Percentiles rank a stretch among this genome's conserved stretches.
These are phyloP conservation scores for Epirrita christyi DNA, from an alignment of 2,888 invertebrate species.

Conservation along the genomic window DNA sequence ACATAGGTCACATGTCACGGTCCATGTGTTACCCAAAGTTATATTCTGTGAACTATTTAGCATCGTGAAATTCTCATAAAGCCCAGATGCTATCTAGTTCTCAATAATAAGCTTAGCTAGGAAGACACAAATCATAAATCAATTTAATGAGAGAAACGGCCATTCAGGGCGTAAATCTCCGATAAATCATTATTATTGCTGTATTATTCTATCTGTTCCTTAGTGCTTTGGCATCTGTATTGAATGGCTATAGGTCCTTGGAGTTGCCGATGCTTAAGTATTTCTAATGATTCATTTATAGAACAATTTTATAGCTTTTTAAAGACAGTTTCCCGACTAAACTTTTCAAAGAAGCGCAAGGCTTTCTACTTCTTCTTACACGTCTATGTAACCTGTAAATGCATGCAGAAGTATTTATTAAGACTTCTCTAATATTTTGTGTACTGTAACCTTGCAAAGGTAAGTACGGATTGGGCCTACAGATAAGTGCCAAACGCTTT, in stretches of 20 bases:
- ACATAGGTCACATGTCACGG: constrained; percentile 7
- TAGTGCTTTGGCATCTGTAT: constrained; percentile 4
- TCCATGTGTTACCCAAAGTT: constrained; percentile 50
- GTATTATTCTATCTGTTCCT: neutral
- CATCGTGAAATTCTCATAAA: constrained; percentile 36
- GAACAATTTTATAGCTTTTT: no score
- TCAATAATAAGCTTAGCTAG: constrained; percentile 1
- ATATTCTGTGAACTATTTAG: constrained; percentile 34
- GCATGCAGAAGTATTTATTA: no score
- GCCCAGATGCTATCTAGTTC: constrained; percentile 29
- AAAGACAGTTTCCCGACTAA: no score
- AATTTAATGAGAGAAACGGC: constrained; percentile 22
- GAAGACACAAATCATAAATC: constrained; percentile 23
- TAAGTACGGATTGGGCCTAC: no score
- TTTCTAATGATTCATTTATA: no score
- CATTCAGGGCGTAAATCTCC: neutral
- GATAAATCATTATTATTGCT: constrained; percentile 11
- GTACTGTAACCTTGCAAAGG: no score
- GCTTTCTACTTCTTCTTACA: no score
- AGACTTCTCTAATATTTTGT: no score
- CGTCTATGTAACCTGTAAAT: no score
- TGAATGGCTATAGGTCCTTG: constrained; percentile 18
- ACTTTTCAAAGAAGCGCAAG: no score
- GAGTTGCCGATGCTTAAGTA: no score
- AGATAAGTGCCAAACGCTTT: no score